These are phyloP conservation scores for Drosophila falleni DNA, from an alignment of 2,888 invertebrate genomes.

Conservation along the genomic window DNA sequence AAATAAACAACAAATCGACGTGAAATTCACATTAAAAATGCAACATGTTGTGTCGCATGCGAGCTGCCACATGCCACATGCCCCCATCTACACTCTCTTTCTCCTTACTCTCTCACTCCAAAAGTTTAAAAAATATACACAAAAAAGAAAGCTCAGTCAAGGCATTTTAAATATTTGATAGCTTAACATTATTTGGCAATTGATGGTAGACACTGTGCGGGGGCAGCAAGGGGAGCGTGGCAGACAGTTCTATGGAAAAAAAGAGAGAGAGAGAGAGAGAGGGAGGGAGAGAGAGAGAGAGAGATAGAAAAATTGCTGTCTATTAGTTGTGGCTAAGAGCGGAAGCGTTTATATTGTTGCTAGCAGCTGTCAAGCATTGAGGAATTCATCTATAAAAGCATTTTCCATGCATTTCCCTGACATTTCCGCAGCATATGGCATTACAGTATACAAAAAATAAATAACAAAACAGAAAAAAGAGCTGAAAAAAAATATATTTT, in stretches of 20 bases:
- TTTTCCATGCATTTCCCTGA: slow-evolving; percentile 77
- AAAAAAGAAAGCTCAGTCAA: slow-evolving; percentile 41
- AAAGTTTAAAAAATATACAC: slow-evolving; percentile 19
- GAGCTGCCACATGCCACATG: slow-evolving; percentile 8
- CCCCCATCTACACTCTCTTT: not conserved
- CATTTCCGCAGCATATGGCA: slow-evolving; percentile 75
- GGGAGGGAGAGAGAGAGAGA: not conserved
- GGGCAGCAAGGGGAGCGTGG: not conserved
- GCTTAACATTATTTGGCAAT: slow-evolving; percentile 75
- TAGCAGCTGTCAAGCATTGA: slow-evolving; percentile 73
- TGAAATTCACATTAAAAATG: slow-evolving; percentile 76
- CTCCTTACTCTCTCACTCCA: not conserved
- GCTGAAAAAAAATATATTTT: slow-evolving; percentile 15
- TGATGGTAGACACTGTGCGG: slow-evolving; percentile 49
- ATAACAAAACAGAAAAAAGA: slow-evolving; percentile 25
- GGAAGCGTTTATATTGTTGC: slow-evolving; percentile 46
- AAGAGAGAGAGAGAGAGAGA: not conserved
- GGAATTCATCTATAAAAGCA: slow-evolving; percentile 69
- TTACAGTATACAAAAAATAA: slow-evolving; percentile 6
- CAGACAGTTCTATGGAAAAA: slow-evolving; percentile 7
- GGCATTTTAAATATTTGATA: slow-evolving; percentile 78
- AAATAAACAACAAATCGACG: slow-evolving; percentile 49
- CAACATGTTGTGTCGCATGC: slow-evolving; percentile 79
- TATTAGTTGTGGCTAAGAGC: slow-evolving; percentile 73
- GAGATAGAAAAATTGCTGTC: slow-evolving; percentile 26